phyloP scores from a whole-genome alignment of 2,797 vertebrate genomes.

The Ciconia nigra region DNA sequence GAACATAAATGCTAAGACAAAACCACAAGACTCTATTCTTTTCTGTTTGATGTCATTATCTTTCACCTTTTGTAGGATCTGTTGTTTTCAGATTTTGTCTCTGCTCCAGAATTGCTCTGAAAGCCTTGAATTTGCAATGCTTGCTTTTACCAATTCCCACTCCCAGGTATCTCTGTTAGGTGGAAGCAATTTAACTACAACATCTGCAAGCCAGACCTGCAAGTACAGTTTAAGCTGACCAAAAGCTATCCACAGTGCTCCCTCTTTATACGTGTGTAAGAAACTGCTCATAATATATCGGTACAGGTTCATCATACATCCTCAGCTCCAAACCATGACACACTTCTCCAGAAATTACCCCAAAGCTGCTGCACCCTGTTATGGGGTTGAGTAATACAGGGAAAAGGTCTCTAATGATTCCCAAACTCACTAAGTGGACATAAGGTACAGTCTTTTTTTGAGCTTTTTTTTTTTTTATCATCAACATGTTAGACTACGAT shows the following conservation, averaged over 20 bases:
- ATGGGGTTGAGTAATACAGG: neutral
- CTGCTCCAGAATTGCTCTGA: neutral
- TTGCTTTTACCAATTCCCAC: neutral
- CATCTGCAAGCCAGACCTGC: neutral
- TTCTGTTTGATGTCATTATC: neutral
- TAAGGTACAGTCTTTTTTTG: neutral
- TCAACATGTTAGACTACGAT: neutral
- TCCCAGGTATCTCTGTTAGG: neutral
- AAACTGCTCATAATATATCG: neutral
- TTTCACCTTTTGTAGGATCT: neutral
- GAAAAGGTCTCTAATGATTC: neutral
- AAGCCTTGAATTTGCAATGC: neutral
- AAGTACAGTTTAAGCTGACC: neutral
- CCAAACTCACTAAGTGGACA: neutral
- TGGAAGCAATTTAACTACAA: neutral
- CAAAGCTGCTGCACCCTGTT: neutral
- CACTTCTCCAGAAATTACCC: neutral
- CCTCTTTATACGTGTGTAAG: neutral
- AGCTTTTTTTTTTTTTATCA: neutral
- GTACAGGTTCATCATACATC: neutral
- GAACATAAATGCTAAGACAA: neutral
- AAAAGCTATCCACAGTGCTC: neutral
- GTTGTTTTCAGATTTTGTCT: neutral
- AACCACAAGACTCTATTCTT: neutral
- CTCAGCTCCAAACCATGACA: neutral